Percentiles rank a stretch among this genome's conserved stretches.
Conservation (phyloP, 2,888 invertebrate genomes). For the Eutolmus rufibarbis region DNA sequence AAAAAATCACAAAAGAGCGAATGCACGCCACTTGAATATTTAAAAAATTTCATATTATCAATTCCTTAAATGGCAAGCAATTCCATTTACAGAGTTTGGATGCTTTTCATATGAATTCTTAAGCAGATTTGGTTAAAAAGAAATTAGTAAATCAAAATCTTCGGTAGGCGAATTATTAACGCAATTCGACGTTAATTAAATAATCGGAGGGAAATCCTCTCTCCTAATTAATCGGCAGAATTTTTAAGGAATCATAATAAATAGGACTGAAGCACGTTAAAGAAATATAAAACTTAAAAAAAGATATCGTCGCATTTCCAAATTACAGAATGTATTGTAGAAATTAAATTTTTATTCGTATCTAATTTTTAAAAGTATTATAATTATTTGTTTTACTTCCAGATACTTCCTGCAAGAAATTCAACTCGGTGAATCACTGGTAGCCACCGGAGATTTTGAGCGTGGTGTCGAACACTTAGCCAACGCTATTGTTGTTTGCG, state of each 20-base stretch:
- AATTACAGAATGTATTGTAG: no score
- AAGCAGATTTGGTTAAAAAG: no score
- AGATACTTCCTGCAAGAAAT: conserved; percentile 74
- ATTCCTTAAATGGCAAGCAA: background rate
- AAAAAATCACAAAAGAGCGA: background rate
- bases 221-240: no score
- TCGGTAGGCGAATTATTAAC: no score
- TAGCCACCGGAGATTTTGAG: conserved; percentile 86
- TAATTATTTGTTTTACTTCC: conserved; percentile 46
- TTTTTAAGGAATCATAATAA: no score
- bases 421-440: conserved; percentile 90
- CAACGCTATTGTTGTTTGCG: conserved; percentile 97
- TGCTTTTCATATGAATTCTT: no score
- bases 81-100: background rate
- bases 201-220: no score
- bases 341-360: background rate
- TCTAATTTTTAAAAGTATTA: background rate
- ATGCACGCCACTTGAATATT: background rate
- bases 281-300: no score
- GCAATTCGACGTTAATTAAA: no score
- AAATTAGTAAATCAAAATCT: no score
- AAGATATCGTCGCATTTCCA: no score
- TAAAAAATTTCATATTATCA: background rate
- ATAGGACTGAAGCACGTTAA: no score
- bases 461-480: conserved; percentile 95